Conservation (phyloP, 2,888 invertebrate species). For the Caenorhabditis auriculariae region DNA sequence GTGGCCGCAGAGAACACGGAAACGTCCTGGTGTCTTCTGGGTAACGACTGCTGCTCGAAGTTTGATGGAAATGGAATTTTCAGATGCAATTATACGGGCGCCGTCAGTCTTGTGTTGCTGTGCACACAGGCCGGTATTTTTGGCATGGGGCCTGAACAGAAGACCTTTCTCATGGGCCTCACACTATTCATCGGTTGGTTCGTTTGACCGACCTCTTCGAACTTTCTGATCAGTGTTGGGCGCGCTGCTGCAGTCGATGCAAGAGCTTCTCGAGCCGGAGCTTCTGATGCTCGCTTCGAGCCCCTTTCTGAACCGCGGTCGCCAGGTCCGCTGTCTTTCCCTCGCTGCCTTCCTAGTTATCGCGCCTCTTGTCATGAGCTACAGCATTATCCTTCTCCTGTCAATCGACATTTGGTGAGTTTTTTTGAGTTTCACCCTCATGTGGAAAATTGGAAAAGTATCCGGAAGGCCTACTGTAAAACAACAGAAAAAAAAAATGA, state of each 20-base stretch:
- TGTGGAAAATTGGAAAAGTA: background rate
- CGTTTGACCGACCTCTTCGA: background rate
- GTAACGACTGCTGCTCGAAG: conserved; percentile 5
- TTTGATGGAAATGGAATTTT: background rate
- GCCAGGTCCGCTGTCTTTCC: conserved; percentile 45
- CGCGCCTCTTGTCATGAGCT: conserved; percentile 35
- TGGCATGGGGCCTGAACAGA: conserved; percentile 67
- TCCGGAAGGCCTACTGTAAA: no score
- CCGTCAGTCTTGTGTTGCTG: conserved; percentile 68
- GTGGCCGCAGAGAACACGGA: conserved; percentile 34
- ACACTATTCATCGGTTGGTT: conserved; percentile 66
- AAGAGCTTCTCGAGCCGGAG: conserved; percentile 69
- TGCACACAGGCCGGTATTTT: conserved; percentile 68
- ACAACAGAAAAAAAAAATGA: no score
- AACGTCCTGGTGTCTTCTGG: conserved; percentile 46
- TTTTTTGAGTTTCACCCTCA: background rate
- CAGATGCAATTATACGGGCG: conserved; percentile 68
- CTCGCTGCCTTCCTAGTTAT: conserved; percentile 41
- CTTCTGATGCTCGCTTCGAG: conserved; percentile 67
- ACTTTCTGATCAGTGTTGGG: conserved; percentile 64
- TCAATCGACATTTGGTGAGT: conserved; percentile 50
- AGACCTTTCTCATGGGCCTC: conserved; percentile 68
- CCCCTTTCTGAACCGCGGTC: conserved; percentile 27
- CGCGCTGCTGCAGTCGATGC: conserved; percentile 69
- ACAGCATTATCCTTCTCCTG: conserved; percentile 33